Percentiles rank a stretch among this genome's conserved stretches.
Evolutionary conservation across 2,888 invertebrate species (phyloP).

Genomic region (Lymantria monacha): DNA sequence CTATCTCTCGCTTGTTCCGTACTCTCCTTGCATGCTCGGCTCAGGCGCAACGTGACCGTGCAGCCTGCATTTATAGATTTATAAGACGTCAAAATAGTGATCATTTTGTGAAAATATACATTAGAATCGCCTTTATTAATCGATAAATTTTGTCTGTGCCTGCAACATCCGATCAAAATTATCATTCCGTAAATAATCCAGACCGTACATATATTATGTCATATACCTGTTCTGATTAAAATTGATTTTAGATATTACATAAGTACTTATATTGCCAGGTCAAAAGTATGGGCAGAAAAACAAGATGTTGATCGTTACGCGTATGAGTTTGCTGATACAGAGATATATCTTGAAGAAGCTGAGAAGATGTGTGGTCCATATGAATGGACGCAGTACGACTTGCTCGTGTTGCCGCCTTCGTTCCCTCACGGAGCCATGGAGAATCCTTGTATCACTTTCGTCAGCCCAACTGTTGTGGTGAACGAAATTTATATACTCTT

Average conservation of each 20-base stretch:
- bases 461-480: constrained; percentile 95
- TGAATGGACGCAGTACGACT: constrained; percentile 95
- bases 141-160: too few species aligned
- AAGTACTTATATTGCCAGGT: constrained; percentile 66
- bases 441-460: constrained; percentile 97
- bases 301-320: constrained; percentile 91
- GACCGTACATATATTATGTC: too few species aligned
- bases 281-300: constrained; percentile 94
- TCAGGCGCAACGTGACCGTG: too few species aligned
- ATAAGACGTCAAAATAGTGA: too few species aligned
- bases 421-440: constrained; percentile 99
- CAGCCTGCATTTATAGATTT: too few species aligned
- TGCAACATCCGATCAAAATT: too few species aligned
- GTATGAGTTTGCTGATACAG: constrained; percentile 94
- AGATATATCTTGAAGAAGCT: constrained; percentile 90
- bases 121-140: too few species aligned
- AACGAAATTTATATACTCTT: constrained; percentile 31
- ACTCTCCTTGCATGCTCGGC: too few species aligned
- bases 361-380: constrained; percentile 94
- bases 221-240: too few species aligned
- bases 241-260: not conserved
- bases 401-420: constrained; percentile 94
- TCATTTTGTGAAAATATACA: too few species aligned
- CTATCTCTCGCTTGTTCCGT: too few species aligned
- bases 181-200: too few species aligned